phyloP scores from a whole-genome alignment of 2,113 vertebrate species.

The Ptyas mucosa region DNA sequence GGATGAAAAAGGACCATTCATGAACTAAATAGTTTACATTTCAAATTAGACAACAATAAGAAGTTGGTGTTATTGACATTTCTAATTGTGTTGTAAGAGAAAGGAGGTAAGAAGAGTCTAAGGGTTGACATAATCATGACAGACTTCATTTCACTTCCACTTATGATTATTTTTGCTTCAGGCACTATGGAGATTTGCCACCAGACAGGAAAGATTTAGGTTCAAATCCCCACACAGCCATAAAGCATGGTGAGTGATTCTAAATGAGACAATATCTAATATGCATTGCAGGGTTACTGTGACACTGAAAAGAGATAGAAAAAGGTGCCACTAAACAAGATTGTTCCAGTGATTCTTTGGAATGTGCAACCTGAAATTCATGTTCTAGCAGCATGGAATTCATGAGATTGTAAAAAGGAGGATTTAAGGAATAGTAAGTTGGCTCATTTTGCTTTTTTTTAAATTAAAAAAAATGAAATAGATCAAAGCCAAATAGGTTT shows the following conservation, averaged over 20 bases:
- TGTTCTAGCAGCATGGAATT: neutral
- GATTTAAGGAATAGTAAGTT: neutral
- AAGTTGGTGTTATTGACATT: neutral
- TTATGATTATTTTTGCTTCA: neutral
- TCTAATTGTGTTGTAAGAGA: neutral
- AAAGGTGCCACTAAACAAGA: neutral
- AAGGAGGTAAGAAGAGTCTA: neutral
- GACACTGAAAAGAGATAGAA: neutral
- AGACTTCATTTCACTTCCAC: neutral
- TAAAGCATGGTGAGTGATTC: neutral
- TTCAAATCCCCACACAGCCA: neutral
- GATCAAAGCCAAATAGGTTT: neutral
- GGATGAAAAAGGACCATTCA: neutral
- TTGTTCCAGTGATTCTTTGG: neutral
- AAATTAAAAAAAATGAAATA: neutral
- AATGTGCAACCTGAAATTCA: neutral
- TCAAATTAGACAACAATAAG: neutral
- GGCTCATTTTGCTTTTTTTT: neutral
- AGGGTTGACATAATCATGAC: neutral
- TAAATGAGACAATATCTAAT: neutral
- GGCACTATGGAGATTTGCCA: neutral
- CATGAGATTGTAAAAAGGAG: neutral
- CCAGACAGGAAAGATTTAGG: neutral
- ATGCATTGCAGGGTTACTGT: neutral
- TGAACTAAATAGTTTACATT: neutral